A percentile compares a stretch with the other conserved stretches of the same genome.
Evolutionary conservation across 2,888 invertebrate genomes (phyloP).

Genomic region (Sesia bembeciformis): DNA sequence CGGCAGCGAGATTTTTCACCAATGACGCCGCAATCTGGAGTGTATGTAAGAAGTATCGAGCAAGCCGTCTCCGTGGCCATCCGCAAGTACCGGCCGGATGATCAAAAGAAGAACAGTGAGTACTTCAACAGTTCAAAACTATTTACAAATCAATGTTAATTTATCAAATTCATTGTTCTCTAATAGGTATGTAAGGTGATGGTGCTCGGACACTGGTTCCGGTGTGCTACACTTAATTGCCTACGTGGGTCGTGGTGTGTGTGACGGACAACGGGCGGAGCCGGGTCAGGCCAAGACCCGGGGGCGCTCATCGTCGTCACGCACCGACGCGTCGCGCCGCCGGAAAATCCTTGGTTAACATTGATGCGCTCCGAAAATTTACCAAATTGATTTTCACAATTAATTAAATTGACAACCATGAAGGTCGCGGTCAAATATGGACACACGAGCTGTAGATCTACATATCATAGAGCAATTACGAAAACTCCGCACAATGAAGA

Average conservation of each 20-base stretch:
- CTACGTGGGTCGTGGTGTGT: conserved; percentile 14
- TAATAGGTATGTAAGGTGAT: no score
- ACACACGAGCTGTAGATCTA: background rate
- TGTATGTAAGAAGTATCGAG: conserved; percentile 88
- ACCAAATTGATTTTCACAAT: conserved; percentile 36
- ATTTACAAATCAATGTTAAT: background rate
- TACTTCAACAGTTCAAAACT: conserved; percentile 8
- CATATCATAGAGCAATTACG: background rate
- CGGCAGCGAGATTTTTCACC: conserved; percentile 83
- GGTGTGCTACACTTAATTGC: conserved; percentile 55
- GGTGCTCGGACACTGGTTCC: conserved; percentile 24
- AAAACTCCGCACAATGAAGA: conserved; percentile 15
- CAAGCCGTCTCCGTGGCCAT: conserved; percentile 89
- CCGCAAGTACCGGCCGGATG: conserved; percentile 79
- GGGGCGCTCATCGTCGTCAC: conserved; percentile 9
- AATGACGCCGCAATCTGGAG: conserved; percentile 84
- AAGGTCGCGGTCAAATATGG: conserved; percentile 13
- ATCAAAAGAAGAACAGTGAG: conserved; percentile 71
- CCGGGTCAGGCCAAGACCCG: conserved; percentile 11
- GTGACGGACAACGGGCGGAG: conserved; percentile 12
- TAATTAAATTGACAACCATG: conserved; percentile 30
- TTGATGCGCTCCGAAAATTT: conserved; percentile 34
- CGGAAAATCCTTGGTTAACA: conserved; percentile 45
- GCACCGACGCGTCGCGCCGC: conserved; percentile 19
- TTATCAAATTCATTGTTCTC: background rate